Evolutionary conservation across 92 coral and sea anemone genomes (phyloP).

Genomic region (Micromussa lordhowensis): DNA sequence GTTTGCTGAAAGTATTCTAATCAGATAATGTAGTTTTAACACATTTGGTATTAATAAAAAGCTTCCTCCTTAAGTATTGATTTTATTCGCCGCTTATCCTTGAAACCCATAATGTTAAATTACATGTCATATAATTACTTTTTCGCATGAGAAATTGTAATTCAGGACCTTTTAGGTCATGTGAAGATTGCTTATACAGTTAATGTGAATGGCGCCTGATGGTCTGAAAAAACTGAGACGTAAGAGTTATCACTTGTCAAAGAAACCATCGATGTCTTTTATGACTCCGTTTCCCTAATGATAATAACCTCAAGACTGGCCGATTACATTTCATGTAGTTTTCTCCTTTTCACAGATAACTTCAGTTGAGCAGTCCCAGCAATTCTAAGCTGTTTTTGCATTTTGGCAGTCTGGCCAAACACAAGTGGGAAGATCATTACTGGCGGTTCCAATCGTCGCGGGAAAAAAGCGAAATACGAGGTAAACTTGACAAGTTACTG

Average conservation of each 20-base stretch:
- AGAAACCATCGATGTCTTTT: background rate
- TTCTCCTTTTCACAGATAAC: background rate
- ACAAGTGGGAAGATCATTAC: background rate
- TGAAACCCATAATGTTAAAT: background rate
- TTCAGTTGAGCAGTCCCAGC: background rate
- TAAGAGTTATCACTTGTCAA: background rate
- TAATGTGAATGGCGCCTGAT: slow-evolving; percentile 22
- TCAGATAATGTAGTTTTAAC: background rate
- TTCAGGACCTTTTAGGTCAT: background rate
- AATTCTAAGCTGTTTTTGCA: background rate
- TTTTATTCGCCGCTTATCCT: background rate
- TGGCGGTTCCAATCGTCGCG: background rate
- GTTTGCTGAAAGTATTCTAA: background rate
- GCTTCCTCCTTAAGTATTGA: background rate
- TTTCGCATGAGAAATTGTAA: background rate
- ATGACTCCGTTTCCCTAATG: background rate
- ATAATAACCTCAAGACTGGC: too few relatives aligned
- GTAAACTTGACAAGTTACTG: background rate
- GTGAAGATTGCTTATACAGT: slow-evolving; percentile 2
- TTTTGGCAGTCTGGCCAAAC: background rate
- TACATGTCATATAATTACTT: slow-evolving; percentile 7
- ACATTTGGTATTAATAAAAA: background rate
- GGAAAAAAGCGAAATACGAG: background rate
- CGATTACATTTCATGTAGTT: background rate
- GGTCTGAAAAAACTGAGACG: background rate